phyloP scores from a whole-genome alignment of 2,888 invertebrate genomes.

The Epinotia bilunana region DNA sequence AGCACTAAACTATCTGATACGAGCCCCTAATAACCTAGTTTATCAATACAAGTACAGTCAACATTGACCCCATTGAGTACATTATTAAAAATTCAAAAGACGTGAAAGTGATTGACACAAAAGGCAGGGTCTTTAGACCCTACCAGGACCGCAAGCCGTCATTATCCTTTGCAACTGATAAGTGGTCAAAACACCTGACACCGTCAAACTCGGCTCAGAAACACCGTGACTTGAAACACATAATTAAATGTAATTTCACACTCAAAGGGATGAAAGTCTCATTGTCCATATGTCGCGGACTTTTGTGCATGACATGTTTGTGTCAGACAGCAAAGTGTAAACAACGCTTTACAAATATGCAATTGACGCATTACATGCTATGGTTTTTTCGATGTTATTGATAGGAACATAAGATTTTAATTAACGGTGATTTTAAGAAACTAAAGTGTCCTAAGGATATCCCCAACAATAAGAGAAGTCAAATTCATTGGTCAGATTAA shows the following conservation, averaged over 20 bases:
- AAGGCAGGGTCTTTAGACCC: constrained; percentile 54
- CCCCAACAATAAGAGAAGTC: neutral
- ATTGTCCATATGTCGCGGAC: constrained; percentile 72
- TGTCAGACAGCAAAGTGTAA: constrained; percentile 27
- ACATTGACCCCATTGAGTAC: constrained; percentile 35
- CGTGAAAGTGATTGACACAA: constrained; percentile 57
- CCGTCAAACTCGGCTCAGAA: constrained; percentile 57
- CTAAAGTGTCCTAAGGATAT: neutral
- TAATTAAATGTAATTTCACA: constrained; percentile 78
- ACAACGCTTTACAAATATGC: constrained; percentile 23
- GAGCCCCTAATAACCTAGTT: constrained; percentile 4
- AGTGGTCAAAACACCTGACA: constrained; percentile 82
- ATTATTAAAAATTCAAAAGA: constrained; percentile 48
- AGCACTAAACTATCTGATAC: neutral
- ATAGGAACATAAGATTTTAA: neutral
- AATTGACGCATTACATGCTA: neutral
- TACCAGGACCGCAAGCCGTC: constrained; percentile 59
- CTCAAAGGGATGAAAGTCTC: constrained; percentile 69
- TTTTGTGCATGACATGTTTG: constrained; percentile 38
- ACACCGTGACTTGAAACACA: constrained; percentile 72
- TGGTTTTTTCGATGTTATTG: constrained; percentile 1
- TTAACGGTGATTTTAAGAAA: too few species aligned
- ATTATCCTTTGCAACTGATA: constrained; percentile 65
- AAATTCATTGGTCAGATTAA: too few species aligned
- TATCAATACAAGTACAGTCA: constrained; percentile 10